Percentiles rank a stretch among this genome's conserved stretches.
Evolutionary conservation across 2,113 vertebrate species (phyloP).

Genomic region (Lepisosteus osseus): DNA sequence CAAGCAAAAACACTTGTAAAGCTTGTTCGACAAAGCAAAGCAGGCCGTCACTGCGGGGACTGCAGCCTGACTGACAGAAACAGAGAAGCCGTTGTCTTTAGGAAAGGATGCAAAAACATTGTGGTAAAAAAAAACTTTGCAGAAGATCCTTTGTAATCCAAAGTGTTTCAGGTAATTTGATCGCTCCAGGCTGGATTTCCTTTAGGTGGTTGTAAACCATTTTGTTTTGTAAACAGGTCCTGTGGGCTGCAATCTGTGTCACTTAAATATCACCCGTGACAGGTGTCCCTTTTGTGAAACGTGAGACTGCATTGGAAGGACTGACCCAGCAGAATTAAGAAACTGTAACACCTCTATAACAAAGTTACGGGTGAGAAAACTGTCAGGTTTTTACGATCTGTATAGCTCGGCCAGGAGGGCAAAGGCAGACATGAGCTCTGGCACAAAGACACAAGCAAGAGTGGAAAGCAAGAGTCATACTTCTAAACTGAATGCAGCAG

Average conservation of each 20-base stretch:
- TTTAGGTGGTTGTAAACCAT: constrained; percentile 9
- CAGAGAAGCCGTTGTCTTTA: constrained; percentile 43
- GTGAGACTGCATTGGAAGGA: background rate
- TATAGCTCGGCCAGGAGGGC: no score
- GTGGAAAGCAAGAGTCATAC: no score
- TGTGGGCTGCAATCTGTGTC: constrained; percentile 12
- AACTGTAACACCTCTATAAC: no score
- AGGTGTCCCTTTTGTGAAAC: constrained; percentile 18
- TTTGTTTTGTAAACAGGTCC: constrained; percentile 18
- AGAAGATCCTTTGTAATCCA: background rate
- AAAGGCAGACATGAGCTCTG: no score
- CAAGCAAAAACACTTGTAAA: constrained; percentile 50
- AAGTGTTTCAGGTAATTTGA: constrained; percentile 17
- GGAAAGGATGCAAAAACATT: constrained; percentile 33
- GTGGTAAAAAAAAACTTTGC: constrained; percentile 21
- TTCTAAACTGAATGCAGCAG: no score
- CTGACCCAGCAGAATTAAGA: no score
- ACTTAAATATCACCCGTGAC: constrained; percentile 26
- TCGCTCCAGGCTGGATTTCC: constrained; percentile 9
- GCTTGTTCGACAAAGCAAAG: constrained; percentile 54
- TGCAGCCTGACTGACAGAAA: constrained; percentile 34
- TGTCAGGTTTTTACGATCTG: no score
- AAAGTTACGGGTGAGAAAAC: no score
- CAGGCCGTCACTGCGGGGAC: constrained; percentile 64
- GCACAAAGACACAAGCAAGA: no score